Base-by-base conservation (phyloP, 2,113 vertebrate species). In the Paraplagusia blochii region DNA sequence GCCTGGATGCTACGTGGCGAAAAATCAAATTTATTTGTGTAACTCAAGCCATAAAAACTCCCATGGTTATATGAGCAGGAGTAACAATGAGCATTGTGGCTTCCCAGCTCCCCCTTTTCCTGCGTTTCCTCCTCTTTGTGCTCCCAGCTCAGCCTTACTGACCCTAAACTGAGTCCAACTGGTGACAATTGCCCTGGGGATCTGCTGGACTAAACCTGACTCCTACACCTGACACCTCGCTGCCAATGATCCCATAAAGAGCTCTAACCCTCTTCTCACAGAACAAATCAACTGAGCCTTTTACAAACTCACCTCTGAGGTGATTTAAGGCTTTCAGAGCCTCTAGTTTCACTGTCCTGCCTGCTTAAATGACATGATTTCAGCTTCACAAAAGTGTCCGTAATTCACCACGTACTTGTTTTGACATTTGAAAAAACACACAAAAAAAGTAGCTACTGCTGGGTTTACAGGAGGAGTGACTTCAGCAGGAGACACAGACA, bases 161-260 rank as follows among this genome's bases (percentile, higher is more conserved):
- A 13, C 38, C 38, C 38, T 40, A 13, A 29, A 29, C 2, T 29
- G 22, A 6, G 22, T 29, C 22, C 22, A 29, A 29, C 22, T 29
- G 22, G 22, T 29, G 22, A 29, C 22, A 29, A 29, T 58, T 47
- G 45, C 47, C 34, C 44, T 2, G 9, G 68, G 63, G 54, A 36
- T 3, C n/a, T 51, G 50, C 34, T 46, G 47, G 44, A 72, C 50
- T 67, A 71, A 74, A 63, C 60, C 44, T 6, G 9, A 50, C 8
- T 52, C 50, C 5, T 62, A 77, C 77, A 84, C 66, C 74, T 70
- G 77, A 76, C 78, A 84, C 69, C 64, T 78, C 66, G 1, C 66
- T 67, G 75, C 58, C 63, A 85, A 79, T 44, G 59, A 70, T 57
- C 68, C 47, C 53, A 35, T 69, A 53, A 86, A 69, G 50, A 74